Conservation (phyloP, 2,888 invertebrate species). For the Mesorhabditis sp. region DNA sequence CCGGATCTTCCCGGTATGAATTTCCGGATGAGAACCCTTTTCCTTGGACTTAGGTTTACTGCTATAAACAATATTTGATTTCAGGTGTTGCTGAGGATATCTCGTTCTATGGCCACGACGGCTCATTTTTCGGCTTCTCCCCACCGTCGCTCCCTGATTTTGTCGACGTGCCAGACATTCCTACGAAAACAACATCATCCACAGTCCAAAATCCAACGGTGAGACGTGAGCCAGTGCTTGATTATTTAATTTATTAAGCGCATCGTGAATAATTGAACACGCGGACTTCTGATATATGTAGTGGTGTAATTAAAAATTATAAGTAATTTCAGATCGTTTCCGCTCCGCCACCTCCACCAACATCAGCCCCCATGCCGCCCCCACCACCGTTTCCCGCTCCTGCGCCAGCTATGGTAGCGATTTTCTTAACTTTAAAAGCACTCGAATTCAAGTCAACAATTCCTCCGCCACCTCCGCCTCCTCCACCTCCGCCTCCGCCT, state of each 20-base stretch:
- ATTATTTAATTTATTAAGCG: background rate
- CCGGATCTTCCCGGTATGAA: conserved; percentile 7
- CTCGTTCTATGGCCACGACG: background rate
- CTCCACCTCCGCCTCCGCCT: conserved; percentile 14
- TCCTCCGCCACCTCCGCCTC: conserved; percentile 16
- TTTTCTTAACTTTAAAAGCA: background rate
- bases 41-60: too few relatives aligned
- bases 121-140: background rate
- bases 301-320: background rate
- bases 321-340: background rate
- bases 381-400: conserved; percentile 12
- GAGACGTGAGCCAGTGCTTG: background rate
- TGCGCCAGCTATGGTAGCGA: background rate
- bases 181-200: too few relatives aligned
- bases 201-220: background rate
- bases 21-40: too few relatives aligned
- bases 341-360: conserved; percentile 5
- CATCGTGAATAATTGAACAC: too few relatives aligned
- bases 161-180: background rate
- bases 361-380: background rate
- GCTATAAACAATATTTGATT: background rate
- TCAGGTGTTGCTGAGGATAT: conserved; percentile 2
- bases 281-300: too few relatives aligned
- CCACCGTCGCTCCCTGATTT: background rate
- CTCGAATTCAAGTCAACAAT: background rate